A percentile compares a stretch with the other conserved stretches of the same genome.
Evolutionary conservation across 2,888 invertebrate genomes (phyloP).

Genomic region (Dryococelus australis): DNA sequence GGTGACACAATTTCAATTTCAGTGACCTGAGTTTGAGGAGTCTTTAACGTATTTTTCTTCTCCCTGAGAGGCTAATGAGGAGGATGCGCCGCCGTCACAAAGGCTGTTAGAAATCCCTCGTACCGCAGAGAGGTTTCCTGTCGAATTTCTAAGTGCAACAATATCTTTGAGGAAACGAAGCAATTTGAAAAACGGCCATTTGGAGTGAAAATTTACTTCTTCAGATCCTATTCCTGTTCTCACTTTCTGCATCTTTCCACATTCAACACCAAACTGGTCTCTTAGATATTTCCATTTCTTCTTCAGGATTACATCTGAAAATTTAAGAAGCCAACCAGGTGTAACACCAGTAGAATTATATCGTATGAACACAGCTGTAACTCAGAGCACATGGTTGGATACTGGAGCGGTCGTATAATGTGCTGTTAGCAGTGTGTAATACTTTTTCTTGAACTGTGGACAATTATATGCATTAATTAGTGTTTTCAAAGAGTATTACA

Average conservation of each 20-base stretch:
- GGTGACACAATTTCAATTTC: too few species aligned
- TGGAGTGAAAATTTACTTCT: neutral
- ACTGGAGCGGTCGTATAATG: neutral
- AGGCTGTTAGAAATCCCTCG: too few species aligned
- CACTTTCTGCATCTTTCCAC: neutral
- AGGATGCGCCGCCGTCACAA: too few species aligned
- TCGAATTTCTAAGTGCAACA: too few species aligned
- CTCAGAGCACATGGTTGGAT: neutral
- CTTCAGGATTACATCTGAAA: neutral
- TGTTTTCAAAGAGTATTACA: neutral
- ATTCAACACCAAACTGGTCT: neutral
- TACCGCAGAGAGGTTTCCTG: too few species aligned
- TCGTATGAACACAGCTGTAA: neutral
- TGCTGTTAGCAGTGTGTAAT: neutral
- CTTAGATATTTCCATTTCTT: too few species aligned
- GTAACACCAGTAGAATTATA: neutral
- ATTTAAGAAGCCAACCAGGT: neutral
- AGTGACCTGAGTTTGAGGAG: too few species aligned
- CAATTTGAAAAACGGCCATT: constrained; percentile 3
- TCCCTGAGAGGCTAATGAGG: too few species aligned
- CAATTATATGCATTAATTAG: neutral
- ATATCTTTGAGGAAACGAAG: too few species aligned
- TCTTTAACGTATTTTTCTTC: too few species aligned
- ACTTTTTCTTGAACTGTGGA: neutral
- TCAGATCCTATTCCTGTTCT: neutral